These are phyloP conservation scores for Beaufortia kweichowensis DNA, from an alignment of 2,113 vertebrate genomes.

Conservation along the genomic window DNA sequence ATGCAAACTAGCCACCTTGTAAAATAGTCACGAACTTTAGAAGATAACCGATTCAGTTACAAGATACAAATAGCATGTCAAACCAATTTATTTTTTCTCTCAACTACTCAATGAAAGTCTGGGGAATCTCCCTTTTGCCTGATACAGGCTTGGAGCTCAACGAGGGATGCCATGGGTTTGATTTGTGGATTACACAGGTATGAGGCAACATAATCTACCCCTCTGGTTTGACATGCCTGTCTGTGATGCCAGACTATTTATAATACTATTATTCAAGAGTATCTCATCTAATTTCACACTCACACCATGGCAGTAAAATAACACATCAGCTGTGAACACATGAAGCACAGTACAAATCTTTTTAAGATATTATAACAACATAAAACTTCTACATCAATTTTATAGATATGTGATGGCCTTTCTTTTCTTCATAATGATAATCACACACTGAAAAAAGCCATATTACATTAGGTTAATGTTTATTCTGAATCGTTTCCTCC, in stretches of 20 bases:
- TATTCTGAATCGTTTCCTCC: too few relatives aligned
- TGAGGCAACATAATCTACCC: slow-evolving; percentile 52
- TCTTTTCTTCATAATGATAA: slow-evolving; percentile 1
- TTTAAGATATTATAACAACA: slow-evolving; percentile 8
- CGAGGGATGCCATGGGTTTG: slow-evolving; percentile 48
- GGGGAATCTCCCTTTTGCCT: background rate
- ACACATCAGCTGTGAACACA: slow-evolving; percentile 5
- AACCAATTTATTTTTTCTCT: slow-evolving; percentile 3
- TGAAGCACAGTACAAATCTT: slow-evolving; percentile 27
- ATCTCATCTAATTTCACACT: slow-evolving; percentile 42
- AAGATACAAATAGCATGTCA: background rate
- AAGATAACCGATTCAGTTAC: background rate
- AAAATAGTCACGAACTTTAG: too few relatives aligned
- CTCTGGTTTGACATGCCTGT: slow-evolving; percentile 19
- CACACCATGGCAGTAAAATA: slow-evolving; percentile 24
- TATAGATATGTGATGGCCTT: background rate
- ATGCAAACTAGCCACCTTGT: too few relatives aligned
- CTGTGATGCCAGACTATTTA: slow-evolving; percentile 48
- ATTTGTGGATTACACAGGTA: slow-evolving; percentile 62
- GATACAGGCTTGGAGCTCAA: slow-evolving; percentile 38
- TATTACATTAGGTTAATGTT: too few relatives aligned
- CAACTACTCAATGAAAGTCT: background rate
- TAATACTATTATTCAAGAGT: slow-evolving; percentile 36
- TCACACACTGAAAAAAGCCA: background rate
- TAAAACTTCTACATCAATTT: background rate